These are phyloP conservation scores for Diadumene lineata DNA, from an alignment of 92 coral and sea anemone species.

Conservation along the genomic window DNA sequence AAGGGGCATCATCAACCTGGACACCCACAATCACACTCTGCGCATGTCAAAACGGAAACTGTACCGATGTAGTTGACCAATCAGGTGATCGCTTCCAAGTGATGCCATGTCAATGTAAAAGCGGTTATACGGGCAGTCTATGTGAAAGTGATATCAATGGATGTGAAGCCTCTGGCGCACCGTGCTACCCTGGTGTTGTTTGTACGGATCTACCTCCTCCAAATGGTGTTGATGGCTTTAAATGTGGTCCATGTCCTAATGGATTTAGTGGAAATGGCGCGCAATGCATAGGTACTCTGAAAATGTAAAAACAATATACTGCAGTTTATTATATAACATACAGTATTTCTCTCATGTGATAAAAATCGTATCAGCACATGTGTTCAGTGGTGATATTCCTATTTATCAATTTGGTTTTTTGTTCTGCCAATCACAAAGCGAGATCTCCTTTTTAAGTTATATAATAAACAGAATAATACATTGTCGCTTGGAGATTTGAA, in stretches of 20 bases:
- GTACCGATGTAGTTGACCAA: conserved; percentile 37
- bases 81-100: conserved; percentile 35
- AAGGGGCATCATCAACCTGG: conserved; percentile 47
- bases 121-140: conserved; percentile 54
- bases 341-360: too few relatives aligned
- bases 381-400: too few relatives aligned
- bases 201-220: conserved; percentile 54
- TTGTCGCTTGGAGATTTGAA: too few relatives aligned
- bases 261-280: conserved; percentile 53
- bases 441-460: too few relatives aligned
- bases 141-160: conserved; percentile 62
- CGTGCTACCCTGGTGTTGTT: conserved; percentile 59
- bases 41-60: conserved; percentile 56
- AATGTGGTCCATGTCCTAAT: conserved; percentile 60
- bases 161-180: conserved; percentile 45
- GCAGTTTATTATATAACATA: too few relatives aligned
- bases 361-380: too few relatives aligned
- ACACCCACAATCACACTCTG: conserved; percentile 59
- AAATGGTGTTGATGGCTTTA: conserved; percentile 37
- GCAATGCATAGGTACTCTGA: conserved; percentile 52
- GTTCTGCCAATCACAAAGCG: too few relatives aligned
- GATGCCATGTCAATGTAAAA: conserved; percentile 49
- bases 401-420: too few relatives aligned
- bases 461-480: too few relatives aligned
- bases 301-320: too few relatives aligned